Evolutionary conservation across 2,888 invertebrate genomes (phyloP), one percentile per base, ranked within the genome.

Genomic region (Drosophila neonasuta): DNA sequence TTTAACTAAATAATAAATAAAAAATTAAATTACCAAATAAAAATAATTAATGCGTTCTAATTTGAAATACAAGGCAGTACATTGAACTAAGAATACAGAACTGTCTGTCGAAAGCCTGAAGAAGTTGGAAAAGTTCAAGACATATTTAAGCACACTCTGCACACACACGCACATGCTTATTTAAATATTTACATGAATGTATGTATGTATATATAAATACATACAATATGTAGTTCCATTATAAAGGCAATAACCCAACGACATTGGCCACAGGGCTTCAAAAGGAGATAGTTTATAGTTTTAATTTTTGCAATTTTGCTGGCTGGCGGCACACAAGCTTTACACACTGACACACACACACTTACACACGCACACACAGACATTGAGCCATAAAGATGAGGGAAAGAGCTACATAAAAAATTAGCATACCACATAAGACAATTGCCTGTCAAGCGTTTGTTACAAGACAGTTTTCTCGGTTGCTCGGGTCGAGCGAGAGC

Each of bases 361-460:
- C 41, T 32, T 6, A 41, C 13, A 20, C 11, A 8, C 3, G 45
- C n/a, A 20, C 34, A 55, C 2, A 29, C 32, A 39, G 30, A 52
- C 46, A 51, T 17, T 59, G 17, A 61, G 46, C 45, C 62, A 67
- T 51, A 56, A 64, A 44, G 70, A 61, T 36, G 67, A 45, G 32
- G 34, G 42, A 50, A 58, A 41, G 57, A 63, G 57, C 42, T 41
- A 61, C 51, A 74, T 48, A 70, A 77, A 80, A 81, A 81, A 81
- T 81, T 83, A 83, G 76, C 81, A 81, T 81, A 83, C 83, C 83
- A 83, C 83, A 81, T 81, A 81, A 81, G 81, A 80, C 81, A 81
- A 81, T 81, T 81, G 81, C 58, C 83, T 81, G 83, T 80, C 83
- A 75, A 83, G 81, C 66, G 70, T 48, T 56, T 56, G 66, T 60